Base-by-base conservation (phyloP, 2,888 invertebrate genomes). In the Tineola bisselliella region DNA sequence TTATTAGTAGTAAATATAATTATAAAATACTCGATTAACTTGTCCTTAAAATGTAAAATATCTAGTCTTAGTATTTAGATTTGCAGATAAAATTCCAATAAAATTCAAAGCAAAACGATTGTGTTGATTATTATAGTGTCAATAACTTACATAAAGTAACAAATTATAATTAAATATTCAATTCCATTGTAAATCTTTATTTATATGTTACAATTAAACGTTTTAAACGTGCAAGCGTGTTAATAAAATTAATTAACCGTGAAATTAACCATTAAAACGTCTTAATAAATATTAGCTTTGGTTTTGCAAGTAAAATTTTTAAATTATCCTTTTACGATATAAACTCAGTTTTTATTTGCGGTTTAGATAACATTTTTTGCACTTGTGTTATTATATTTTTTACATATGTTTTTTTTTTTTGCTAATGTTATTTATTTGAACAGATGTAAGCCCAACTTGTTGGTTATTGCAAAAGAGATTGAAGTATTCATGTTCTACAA, bases 71-170 rank as follows among this genome's bases (percentile, higher is more conserved):
- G 38, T 38, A 12, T 12, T n/a, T 10, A 38, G 38, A 38, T 38
- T 38, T 12, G 11, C 10, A 38, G 38, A 38, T 38, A 38, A 38
- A 38, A 38, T 38, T 38, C 38, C 38, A 6, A 38, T 38, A 38
- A 38, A 38, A n/a, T 10, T 12, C 2, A n/a, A 12, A 38, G n/a
- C 38, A 38, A 38, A 38, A 25, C 25, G 25, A 25, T 25, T 25
- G 25, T 25, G 25, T 25, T 25, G 4, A 25, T 6, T 25, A 54
- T 54, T 54, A 54, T 6, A 54, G 52, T 52, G 25, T 1, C 25
- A 54, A 54, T 54, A 54, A 54, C 19, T 54, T 52, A 25, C 18
- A 25, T n/a, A 25, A 54, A 54, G 54, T 54, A 54, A 54, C 54
- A 25, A 54, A 19, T 54, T 54, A 25, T 52, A 52, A 52, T 52